Evolutionary conservation across 2,888 invertebrate species (phyloP), one percentile per base, ranked within the genome.

Genomic region (Dryomyza anilis): DNA sequence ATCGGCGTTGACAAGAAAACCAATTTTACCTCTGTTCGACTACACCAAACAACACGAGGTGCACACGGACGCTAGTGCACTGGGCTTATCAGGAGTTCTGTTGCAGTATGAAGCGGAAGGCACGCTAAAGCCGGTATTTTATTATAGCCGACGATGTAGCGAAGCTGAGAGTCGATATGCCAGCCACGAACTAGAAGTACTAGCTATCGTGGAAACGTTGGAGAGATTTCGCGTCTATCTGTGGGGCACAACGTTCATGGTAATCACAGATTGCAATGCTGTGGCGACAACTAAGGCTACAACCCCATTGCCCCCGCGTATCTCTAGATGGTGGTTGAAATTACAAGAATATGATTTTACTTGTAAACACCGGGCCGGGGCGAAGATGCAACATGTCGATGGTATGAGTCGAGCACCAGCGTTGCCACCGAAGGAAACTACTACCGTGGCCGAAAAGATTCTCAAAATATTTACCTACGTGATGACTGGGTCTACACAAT

Each of bases 401-500:
- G 23, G 36, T 10, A n/a, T 63, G 14, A 63, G 56, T 16, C 21
- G 57, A 29, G 48, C 36, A 6, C 56, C 63, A 19, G 33, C 23
- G 3, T 5, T 55, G 8, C n/a, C 30, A 39, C 21, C 56, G 16
- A 14, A 33, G 3, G 19, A 29, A 6, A n/a, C 29, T 10, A 48
- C 21, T 6, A 56, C 43, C 1, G 63, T 63, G 3, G 63, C 63
- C 12, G 63, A 63, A 7, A 33, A 27, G 2, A 29, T 63, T 8
- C 19, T 63, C 16, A 62, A 30, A n/a, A 10, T 57, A 25, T 43
- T 39, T 27, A 27, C 53, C 4, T 21, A 27, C 12, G 27, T 21
- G 63, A 63, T 16, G 57, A 63, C 19, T 63, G 63, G 56, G 27
- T 63, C 12, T 57, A 48, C n/a, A 12, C 48, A 12, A 64, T 64